Evolutionary conservation across 2,888 invertebrate genomes (phyloP), one percentile per base, ranked within the genome.

Genomic region (Galerucella pusilla): DNA sequence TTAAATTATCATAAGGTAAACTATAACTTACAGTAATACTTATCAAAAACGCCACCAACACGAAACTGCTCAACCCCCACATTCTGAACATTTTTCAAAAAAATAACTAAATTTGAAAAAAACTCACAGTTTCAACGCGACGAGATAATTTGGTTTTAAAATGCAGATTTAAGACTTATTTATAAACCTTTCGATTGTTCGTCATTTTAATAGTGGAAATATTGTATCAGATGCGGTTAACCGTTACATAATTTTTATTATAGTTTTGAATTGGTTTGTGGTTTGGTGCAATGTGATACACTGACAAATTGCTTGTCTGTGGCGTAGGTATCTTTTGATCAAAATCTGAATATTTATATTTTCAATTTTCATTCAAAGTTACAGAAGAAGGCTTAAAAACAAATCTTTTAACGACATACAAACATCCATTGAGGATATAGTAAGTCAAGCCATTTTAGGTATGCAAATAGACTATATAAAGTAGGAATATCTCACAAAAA

Each of bases 1-100:
- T 82, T 46, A 82, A 77, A 73, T 81, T 81, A 60, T 84, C 83
- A 12, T 75, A 72, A 10, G 83, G 82, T n/a, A 76, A 71, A 9
- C 78, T 78, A 46, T 73, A 35, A 57, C n/a, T 45, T 25, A 46
- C 12, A 14, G 54, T 25, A 49, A 63, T 54, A 59, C 59, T 16
- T 16, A 72, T 16, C 4, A 25, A 20, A 11, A 59, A 6, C 49
- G 66, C 61, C 54, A 64, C 45, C 54, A 65, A 42, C 11, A 70
- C 52, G 6, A 25, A 35, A 65, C 61, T 16, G 14, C 10, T n/a
- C 14, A 64, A 54, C 11, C 25, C 49, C 16, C 35, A 67, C 49
- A 72, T 72, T 46, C 49, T 3, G 14, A 59, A 60, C 59, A 45
- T 45, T 69, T 61, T 49, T 9, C 7, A 42, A 42, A 42, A 42